Percentiles rank a stretch among this genome's conserved stretches.
phyloP scores from a whole-genome alignment of 2,888 invertebrate species.

The Drosophila fulvimacula region DNA sequence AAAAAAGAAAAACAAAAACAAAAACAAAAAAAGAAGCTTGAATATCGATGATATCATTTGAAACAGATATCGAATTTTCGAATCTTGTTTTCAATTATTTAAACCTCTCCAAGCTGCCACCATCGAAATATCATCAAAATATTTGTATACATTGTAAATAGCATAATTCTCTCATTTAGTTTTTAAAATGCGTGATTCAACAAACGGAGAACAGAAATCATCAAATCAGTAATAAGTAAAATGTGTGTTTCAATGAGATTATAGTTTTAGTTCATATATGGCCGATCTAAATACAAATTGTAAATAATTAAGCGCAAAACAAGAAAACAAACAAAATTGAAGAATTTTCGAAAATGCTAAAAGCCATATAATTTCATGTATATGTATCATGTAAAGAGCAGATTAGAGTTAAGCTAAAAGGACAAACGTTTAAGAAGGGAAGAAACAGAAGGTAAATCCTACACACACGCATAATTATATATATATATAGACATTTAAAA shows the following conservation, averaged over 20 bases:
- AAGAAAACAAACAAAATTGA: constrained; percentile 26
- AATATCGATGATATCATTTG: constrained; percentile 20
- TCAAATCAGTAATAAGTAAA: constrained; percentile 20
- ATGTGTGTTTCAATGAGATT: constrained; percentile 61
- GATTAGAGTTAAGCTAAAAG: constrained; percentile 27
- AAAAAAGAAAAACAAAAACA: background rate
- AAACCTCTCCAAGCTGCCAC: constrained; percentile 60
- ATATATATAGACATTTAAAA: constrained; percentile 24
- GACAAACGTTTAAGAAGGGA: constrained; percentile 16
- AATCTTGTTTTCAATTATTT: constrained; percentile 32
- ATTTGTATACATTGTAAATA: constrained; percentile 58
- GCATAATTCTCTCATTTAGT: constrained; percentile 48
- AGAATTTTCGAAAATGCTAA: constrained; percentile 42
- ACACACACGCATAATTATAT: constrained; percentile 31
- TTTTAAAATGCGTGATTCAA: constrained; percentile 37
- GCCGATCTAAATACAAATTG: constrained; percentile 34
- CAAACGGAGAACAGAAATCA: constrained; percentile 17
- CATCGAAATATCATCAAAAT: constrained; percentile 54
- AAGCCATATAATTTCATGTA: constrained; percentile 44
- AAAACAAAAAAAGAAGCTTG: constrained; percentile 14
- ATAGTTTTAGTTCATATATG: constrained; percentile 58
- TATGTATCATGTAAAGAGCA: constrained; percentile 54
- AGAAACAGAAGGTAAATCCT: constrained; percentile 24
- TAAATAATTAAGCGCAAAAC: constrained; percentile 48
- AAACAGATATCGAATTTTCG: constrained; percentile 18